Evolutionary conservation across 2,113 vertebrate genomes (phyloP), one percentile per base, ranked within the genome.

Genomic region (Tauraco erythrolophus): DNA sequence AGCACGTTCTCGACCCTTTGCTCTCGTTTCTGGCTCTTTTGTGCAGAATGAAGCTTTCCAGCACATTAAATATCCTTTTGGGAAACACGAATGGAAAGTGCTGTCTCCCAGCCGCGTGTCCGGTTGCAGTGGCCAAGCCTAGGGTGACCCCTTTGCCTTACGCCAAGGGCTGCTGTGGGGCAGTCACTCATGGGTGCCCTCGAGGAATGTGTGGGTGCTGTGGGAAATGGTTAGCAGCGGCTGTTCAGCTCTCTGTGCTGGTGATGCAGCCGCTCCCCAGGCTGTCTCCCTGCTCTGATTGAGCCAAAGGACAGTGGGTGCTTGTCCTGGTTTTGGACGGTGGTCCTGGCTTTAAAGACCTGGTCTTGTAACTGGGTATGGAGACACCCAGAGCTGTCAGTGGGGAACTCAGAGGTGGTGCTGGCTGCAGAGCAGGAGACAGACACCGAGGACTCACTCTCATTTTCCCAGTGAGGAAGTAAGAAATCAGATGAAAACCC

Each of bases 41-140:
- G 57, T 2, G 9, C 74, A 72, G 82, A 72, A n/a, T n/a, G n/a
- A n/a, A n/a, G n/a, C n/a, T n/a, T n/a, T n/a, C n/a, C n/a, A 65
- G 71, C 24, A 57, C 18, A 6, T 76, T 69, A 82, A 90, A 48
- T 76, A 39, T 23, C 64, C 68, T 64, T 93, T 85, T 31, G 41
- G 87, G 76, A 71, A 75, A 39, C 0, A 1, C 0, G 4, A 37
- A 11, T 0, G 5, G 72, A 77, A 89, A 84, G 60, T 0, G 1
- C 45, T 0, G 1, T 78, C 50, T 66, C 84, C 48, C 50, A 88
- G 69, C 50, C 46, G 50, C 0, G 0, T 28, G 31, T 41, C 28
- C 5, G 7, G 16, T 10, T 56, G 57, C 69, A 19, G 48, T 2
- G n/a, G 37, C 75, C 33, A 21, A 83, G 66, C 35, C 18, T 23